Base-by-base conservation (phyloP, 2,888 invertebrate species). In the Adelphocoris suturalis region DNA sequence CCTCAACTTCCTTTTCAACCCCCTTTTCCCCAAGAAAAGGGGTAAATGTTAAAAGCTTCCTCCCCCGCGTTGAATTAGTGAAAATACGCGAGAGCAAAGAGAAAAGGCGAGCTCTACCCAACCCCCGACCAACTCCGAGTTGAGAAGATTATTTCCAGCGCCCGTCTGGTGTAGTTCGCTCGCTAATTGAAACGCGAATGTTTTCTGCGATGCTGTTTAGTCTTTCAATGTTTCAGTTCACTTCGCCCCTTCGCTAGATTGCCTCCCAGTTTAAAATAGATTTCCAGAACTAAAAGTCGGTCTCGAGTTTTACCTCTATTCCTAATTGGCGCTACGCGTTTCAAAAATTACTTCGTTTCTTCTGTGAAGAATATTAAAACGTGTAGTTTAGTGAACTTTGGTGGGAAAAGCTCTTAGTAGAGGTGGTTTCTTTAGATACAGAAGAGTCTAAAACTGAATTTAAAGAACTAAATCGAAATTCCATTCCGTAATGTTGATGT, bases 151-250 rank as follows among this genome's bases (percentile, higher is more conserved):
- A 68, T 68, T 68, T 68, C 68, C 68, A 68, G 61, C 61, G 9
- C 61, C 61, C 61, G 68, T 68, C 68, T 68, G 68, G 68, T 68
- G 23, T 68, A 68, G 68, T 68, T 68, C 68, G 68, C 68, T 68
- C 68, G 68, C 68, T 68, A 68, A 68, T 68, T 68, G 68, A 68
- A 68, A 68, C 68, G 68, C 68, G 23, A 68, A 68, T 23, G 68
- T 68, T 52, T 19, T 68, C 68, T 68, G 68, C 68, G 23, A 23
- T 19, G 68, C 0, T 68, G 68, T 68, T 68, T 68, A 68, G 68
- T 23, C 68, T 68, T 68, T 68, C 68, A 23, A 68, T 68, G 68
- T 68, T 68, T 68, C 23, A 68, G 68, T 23, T 68, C 68, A 23
- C 68, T 68, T 68, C n/a, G 61, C 61, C 61, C n/a, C 61, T n/a